phyloP scores from a whole-genome alignment of 2,888 invertebrate species.

The Alitta virens region DNA sequence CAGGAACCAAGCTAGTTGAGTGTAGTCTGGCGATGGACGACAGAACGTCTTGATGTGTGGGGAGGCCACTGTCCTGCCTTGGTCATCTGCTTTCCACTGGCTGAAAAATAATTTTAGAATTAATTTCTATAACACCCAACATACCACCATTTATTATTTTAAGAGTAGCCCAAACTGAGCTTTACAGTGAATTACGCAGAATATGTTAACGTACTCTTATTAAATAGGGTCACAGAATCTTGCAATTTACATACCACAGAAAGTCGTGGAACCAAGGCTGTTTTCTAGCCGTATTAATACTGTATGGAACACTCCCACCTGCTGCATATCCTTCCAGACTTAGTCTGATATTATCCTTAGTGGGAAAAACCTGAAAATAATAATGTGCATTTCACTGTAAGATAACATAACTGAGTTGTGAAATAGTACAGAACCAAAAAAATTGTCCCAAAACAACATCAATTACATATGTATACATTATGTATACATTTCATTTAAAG shows the following conservation, averaged over 20 bases:
- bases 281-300: slow-evolving; percentile 72
- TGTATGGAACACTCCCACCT: slow-evolving; percentile 87
- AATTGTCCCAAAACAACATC: too few species aligned
- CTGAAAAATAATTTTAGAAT: slow-evolving; percentile 59
- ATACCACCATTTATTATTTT: background rate
- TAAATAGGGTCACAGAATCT: too few species aligned
- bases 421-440: too few species aligned
- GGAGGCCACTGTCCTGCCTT: slow-evolving; percentile 77
- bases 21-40: slow-evolving; percentile 68
- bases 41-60: slow-evolving; percentile 94
- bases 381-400: too few species aligned
- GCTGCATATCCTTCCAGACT: slow-evolving; percentile 83
- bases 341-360: slow-evolving; percentile 76
- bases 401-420: too few species aligned
- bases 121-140: background rate
- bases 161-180: background rate
- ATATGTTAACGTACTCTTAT: background rate
- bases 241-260: slow-evolving; percentile 78
- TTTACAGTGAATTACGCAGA: background rate
- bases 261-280: slow-evolving; percentile 79
- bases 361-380: slow-evolving; percentile 67
- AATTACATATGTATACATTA: too few species aligned
- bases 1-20: slow-evolving; percentile 76
- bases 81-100: slow-evolving; percentile 77
- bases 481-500: too few species aligned